Evolutionary conservation across 53 echinoderm and acorn worm genomes (phyloP), one percentile per base, ranked within the genome.

Genomic region (Hippasteria phrygiana): DNA sequence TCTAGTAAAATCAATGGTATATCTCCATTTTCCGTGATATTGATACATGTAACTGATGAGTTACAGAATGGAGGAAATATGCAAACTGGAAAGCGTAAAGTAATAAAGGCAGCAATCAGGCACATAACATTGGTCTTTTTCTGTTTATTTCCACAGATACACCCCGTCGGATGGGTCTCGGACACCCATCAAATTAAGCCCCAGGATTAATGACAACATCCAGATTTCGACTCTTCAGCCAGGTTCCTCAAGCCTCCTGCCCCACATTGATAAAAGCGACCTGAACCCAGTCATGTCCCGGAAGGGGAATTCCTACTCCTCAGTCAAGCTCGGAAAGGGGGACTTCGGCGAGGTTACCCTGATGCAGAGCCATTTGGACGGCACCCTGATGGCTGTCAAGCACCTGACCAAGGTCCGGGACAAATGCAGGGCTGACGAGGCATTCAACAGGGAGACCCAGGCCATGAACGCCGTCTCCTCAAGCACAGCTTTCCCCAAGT

Each of bases 391-490:
- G 22, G 85, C 85, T 7, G 71, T 85, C 85, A 85, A 85, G 71
- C 33, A 13, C 12, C 35, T 85, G 51, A 71, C 85, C 51, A 46
- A 85, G 9, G 50, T 70, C 5, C 34, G 54, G 24, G 35, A 71
- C 31, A 50, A 36, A 36, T 14, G 9, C 27, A 27, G 50, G 70
- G 71, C 85, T 0, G 37, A 64, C 16, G 50, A 47, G 32, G 85
- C 45, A 0, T 85, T 85, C 36, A 85, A 12, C 50, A 85, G 85
- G 34, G 85, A 85, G 85, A 70, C 85, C n/a, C 85, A 47, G 71
- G 85, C 85, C 35, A 85, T 85, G 85, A 70, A 70, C 55, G 85
- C 85, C 71, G 85, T 85, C 85, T 85, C 85, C 69, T 85, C 85
- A 31, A 85, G 85, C 71, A 71, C 11, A 16, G 85, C 51, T 48